phyloP scores from a whole-genome alignment of 2,113 vertebrate genomes.

The Sorex araneus region DNA sequence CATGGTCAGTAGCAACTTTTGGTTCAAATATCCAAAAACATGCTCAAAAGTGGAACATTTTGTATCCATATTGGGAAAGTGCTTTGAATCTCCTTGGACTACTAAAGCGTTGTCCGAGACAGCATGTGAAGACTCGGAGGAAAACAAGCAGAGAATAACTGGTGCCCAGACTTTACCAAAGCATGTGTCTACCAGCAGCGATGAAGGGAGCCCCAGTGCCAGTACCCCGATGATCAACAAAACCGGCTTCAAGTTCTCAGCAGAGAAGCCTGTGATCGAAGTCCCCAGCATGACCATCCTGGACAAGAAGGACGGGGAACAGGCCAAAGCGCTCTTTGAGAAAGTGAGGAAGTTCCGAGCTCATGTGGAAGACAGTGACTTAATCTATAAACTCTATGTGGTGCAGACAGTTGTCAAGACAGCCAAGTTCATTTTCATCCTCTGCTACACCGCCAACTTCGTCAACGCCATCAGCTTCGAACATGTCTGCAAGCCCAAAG shows the following conservation, averaged over 20 bases:
- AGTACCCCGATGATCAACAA: conserved; percentile 95
- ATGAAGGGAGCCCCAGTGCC: conserved; percentile 97
- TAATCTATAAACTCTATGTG: conserved; percentile 98
- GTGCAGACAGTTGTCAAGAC: conserved; percentile 98
- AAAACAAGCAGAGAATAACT: conserved; percentile 97
- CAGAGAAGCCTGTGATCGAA: conserved; percentile 96
- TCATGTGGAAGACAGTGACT: conserved; percentile 97
- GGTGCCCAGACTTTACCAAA: conserved; percentile 95
- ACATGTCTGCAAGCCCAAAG: conserved; percentile 94
- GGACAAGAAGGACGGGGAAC: conserved; percentile 99
- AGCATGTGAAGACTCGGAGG: conserved; percentile 97
- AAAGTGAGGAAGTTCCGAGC: conserved; percentile 98
- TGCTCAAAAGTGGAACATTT: conserved; percentile 99
- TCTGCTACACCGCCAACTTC: conserved; percentile 97
- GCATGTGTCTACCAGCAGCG: conserved; percentile 97
- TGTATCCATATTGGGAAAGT: conserved; percentile 98
- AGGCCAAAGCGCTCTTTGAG: conserved; percentile 98
- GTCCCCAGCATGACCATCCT: conserved; percentile 97
- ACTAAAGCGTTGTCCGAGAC: conserved; percentile 99
- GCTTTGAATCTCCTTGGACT: conserved; percentile 99
- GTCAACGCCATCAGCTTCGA: conserved; percentile 97
- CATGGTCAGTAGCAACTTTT: conserved; percentile 99
- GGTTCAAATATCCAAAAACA: conserved; percentile 99
- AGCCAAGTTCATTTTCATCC: conserved; percentile 97
- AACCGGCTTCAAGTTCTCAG: conserved; percentile 96